phyloP scores from a whole-genome alignment of 2,888 invertebrate species.

The Lampropteryx suffumata region DNA sequence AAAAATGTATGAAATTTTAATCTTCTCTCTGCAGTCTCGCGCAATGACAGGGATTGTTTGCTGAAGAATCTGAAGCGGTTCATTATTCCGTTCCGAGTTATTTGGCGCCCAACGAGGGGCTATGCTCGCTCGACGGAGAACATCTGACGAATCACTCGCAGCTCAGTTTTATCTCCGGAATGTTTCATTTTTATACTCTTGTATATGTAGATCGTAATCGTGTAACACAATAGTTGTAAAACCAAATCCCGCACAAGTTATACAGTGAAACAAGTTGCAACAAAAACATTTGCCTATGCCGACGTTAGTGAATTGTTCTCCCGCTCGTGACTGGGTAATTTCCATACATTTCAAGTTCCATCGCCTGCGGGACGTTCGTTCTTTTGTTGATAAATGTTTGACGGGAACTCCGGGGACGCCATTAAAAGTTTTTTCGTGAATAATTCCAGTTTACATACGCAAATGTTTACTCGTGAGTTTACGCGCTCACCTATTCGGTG shows the following conservation, averaged over 20 bases:
- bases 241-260: slow-evolving; percentile 66
- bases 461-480: slow-evolving; percentile 81
- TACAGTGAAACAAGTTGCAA: slow-evolving; percentile 75
- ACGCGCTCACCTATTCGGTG: slow-evolving; percentile 80
- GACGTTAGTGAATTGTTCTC: slow-evolving; percentile 82
- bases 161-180: slow-evolving; percentile 46
- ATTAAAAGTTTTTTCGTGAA: slow-evolving; percentile 83
- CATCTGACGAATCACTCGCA: slow-evolving; percentile 60
- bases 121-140: slow-evolving; percentile 49
- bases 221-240: slow-evolving; percentile 57
- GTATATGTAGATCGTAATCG: slow-evolving; percentile 36
- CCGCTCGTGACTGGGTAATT: slow-evolving; percentile 82
- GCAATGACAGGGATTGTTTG: slow-evolving; percentile 63
- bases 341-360: slow-evolving; percentile 83
- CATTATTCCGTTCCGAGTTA: slow-evolving; percentile 70
- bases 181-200: slow-evolving; percentile 48
- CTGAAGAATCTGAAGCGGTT: slow-evolving; percentile 64
- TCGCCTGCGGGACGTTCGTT: slow-evolving; percentile 83
- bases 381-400: slow-evolving; percentile 84
- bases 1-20: slow-evolving; percentile 54
- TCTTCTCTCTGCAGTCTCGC: slow-evolving; percentile 50
- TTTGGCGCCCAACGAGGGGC: slow-evolving; percentile 67
- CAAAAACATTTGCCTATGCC: slow-evolving; percentile 82
- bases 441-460: slow-evolving; percentile 83
- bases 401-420: slow-evolving; percentile 82